Evolutionary conservation across 53 echinoderm and acorn worm genomes (phyloP), one percentile per base, ranked within the genome.

Genomic region (Mesocentrotus franciscanus): DNA sequence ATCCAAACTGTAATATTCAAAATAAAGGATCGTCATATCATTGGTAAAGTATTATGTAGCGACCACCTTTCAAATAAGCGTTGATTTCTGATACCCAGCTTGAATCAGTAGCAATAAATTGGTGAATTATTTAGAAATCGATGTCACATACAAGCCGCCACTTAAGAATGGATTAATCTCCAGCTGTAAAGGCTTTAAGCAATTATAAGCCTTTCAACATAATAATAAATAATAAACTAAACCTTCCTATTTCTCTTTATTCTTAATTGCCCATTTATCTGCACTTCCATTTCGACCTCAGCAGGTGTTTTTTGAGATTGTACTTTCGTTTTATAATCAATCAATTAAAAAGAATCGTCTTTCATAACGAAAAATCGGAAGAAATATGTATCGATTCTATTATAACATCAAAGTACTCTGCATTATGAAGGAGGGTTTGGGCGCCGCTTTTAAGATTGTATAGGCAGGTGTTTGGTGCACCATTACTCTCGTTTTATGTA

Each of bases 221-320:
- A 62, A 27, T 74, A 11, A 74, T 74, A 74, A 30, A 9, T 1
- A 10, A 30, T 74, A 30, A 36, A 81, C 8, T 20, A 81, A 81
- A 16, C 81, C 4, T 0, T 36, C 17, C 39, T 42, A 17, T 74
- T 22, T 13, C 42, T 42, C 42, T 81, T 81, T 36, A 39, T 18
- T 33, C 15, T 20, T 64, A 64, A 64, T 81, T 81, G 81, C 81
- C 81, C 39, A 81, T 20, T 81, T 42, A 81, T 16, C 17, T 81
- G 42, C 36, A 42, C 81, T 39, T 81, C 81, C 81, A 42, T 42
- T 39, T 36, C 42, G 5, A 14, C 0, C 3, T 20, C 5, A 42
- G 81, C 81, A 81, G 81, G 81, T 81, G 81, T 81, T 81, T 36
- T 10, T 39, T 42, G 12, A 76, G 76, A 76, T 14, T 81, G 42